phyloP scores from a whole-genome alignment of 2,888 invertebrate genomes.

The Athalia cordata region DNA sequence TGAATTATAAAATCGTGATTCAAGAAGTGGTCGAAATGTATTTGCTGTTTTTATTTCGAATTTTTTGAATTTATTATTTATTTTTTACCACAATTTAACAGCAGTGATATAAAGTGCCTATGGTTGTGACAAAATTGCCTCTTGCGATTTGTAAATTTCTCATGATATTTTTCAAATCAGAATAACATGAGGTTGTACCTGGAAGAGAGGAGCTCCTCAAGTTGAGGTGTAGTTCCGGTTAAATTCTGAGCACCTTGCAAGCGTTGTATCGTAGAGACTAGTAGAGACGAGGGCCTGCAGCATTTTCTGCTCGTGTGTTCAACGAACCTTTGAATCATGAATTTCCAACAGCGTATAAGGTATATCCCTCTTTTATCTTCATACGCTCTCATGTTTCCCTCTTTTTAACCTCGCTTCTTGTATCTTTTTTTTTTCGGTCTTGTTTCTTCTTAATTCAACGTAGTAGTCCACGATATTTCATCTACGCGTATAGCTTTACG shows the following conservation, averaged over 20 bases:
- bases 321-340: slow-evolving; percentile 38
- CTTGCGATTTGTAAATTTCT: too few species aligned
- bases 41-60: too few species aligned
- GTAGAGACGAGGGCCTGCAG: slow-evolving; percentile 26
- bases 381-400: slow-evolving; percentile 19
- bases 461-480: background rate
- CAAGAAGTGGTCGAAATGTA: too few species aligned
- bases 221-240: slow-evolving; percentile 35
- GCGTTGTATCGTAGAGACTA: slow-evolving; percentile 32
- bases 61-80: too few species aligned
- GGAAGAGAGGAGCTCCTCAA: background rate
- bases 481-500: background rate
- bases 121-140: too few species aligned
- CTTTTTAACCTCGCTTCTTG: slow-evolving; percentile 8
- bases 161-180: too few species aligned
- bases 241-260: slow-evolving; percentile 35
- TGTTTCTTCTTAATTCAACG: slow-evolving; percentile 7
- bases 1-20: too few species aligned
- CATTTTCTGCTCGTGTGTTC: slow-evolving; percentile 24
- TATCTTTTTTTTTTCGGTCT: background rate
- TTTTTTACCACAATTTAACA: too few species aligned
- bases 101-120: too few species aligned
- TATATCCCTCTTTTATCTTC: slow-evolving; percentile 33
- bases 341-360: slow-evolving; percentile 30
- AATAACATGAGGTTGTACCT: background rate